phyloP scores from a whole-genome alignment of 2,888 invertebrate species.

The Eupithecia abbreviata region DNA sequence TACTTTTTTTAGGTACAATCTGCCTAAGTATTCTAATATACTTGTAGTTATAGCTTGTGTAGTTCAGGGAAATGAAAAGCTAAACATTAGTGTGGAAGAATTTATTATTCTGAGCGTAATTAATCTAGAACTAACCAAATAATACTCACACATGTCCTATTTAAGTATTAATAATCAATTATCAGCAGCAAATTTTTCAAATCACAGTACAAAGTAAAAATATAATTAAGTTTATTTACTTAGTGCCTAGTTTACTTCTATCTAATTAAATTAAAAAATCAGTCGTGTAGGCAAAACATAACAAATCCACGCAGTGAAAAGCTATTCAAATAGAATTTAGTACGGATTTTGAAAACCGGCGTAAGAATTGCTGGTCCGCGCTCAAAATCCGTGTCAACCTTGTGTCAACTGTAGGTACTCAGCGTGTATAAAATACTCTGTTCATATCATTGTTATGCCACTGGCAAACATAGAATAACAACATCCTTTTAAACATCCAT shows the following conservation, averaged over 20 bases:
- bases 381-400: not conserved
- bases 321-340: not conserved
- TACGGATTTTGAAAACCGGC: not conserved
- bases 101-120: conserved; percentile 31
- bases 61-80: not conserved
- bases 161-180: conserved; percentile 26
- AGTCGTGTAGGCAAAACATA: conserved; percentile 31
- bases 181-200: conserved; percentile 36
- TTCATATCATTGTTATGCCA: conserved; percentile 1
- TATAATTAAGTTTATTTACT: conserved; percentile 21
- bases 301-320: not conserved
- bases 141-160: conserved; percentile 41
- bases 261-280: conserved; percentile 25
- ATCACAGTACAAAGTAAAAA: conserved; percentile 37
- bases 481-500: not conserved
- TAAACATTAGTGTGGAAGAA: conserved; percentile 31
- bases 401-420: not conserved
- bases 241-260: not conserved
- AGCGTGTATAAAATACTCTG: not conserved
- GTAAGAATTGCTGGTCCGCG: not conserved
- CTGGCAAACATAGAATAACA: not conserved
- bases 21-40: not conserved
- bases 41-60: not conserved
- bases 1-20: conserved; percentile 10
- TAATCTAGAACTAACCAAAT: conserved; percentile 35